Evolutionary conservation across 1,140 invertebrate species (phyloP).

Genomic region (Batillaria attramentaria): DNA sequence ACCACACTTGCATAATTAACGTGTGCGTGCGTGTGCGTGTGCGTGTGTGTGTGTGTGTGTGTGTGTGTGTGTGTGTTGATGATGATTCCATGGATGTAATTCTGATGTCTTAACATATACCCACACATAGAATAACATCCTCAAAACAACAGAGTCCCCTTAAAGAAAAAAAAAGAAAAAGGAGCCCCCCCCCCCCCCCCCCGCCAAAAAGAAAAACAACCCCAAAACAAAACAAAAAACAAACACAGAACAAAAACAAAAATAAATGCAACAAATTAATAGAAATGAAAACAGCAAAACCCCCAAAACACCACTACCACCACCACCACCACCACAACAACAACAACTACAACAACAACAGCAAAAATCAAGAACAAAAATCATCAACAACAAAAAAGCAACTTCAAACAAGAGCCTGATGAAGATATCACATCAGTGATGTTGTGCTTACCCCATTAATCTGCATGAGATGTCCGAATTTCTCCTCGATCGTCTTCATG

Average conservation of each 20-base stretch:
- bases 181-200: too few species aligned
- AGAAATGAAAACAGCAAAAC: neutral
- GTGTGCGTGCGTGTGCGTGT: neutral
- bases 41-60: neutral
- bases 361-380: too few species aligned
- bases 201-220: too few species aligned
- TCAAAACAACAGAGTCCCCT: constrained; percentile 7
- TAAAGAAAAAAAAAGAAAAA: constrained; percentile 18
- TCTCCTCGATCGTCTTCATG: constrained; percentile 44
- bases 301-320: too few species aligned
- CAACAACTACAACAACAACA: too few species aligned
- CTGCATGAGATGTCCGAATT: constrained; percentile 45
- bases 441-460: constrained; percentile 31
- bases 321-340: too few species aligned
- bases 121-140: constrained; percentile 1
- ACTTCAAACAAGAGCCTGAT: too few species aligned
- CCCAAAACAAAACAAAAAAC: neutral
- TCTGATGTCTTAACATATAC: neutral
- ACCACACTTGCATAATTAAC: too few species aligned
- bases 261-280: neutral
- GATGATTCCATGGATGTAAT: neutral
- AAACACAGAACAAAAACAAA: neutral
- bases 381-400: too few species aligned
- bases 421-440: neutral
- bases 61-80: neutral